Base-by-base conservation (phyloP, 2,797 vertebrate species). In the Hipposideros larvatus region DNA sequence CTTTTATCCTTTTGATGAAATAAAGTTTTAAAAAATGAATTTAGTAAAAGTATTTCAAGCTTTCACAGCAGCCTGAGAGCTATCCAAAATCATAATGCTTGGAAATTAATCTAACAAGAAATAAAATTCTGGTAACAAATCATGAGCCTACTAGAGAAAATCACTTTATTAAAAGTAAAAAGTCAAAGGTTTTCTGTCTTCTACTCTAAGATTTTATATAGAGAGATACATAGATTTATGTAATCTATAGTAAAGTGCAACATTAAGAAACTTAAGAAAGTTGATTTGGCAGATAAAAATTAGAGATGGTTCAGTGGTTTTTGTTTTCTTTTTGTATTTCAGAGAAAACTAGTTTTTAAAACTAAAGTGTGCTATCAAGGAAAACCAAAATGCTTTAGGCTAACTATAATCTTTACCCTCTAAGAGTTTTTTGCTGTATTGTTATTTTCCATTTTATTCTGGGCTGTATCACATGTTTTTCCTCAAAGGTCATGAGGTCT, bases 91-190 rank as follows among this genome's bases (percentile, higher is more conserved):
- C 28, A 37, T 89, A 96, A 87, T 84, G 22, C 73, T 82, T 87
- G 22, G 85, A 26, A 92, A 19, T 83, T 85, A 82, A 65, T 90
- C 41, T 85, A 93, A 83, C 22, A 78, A 85, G 51, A 93, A 88
- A 92, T 88, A 80, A 80, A 92, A 91, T 74, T 92, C 57, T 93
- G 28, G 26, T 78, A 59, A 88, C 31, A 95, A 94, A 96, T 91
- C 41, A 90, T 48, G 70, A 75, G 63, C 46, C 34, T 74, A 59
- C 37, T 92, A 87, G 93, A 93, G 26, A 91, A 65, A 94, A 88
- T 80, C 66, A 78, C 86, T 95, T 96, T 53, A 75, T 95, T 93
- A 85, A 96, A 84, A 96, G 59, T 84, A 80, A 34, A 90, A 10
- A 61, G 61, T 92, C 68, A 92, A 70, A 79, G 1, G 93, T 78